A percentile compares a stretch with the other conserved stretches of the same genome.
Conservation (phyloP, 2,888 invertebrate genomes). For the Asteroscopus sphinx region DNA sequence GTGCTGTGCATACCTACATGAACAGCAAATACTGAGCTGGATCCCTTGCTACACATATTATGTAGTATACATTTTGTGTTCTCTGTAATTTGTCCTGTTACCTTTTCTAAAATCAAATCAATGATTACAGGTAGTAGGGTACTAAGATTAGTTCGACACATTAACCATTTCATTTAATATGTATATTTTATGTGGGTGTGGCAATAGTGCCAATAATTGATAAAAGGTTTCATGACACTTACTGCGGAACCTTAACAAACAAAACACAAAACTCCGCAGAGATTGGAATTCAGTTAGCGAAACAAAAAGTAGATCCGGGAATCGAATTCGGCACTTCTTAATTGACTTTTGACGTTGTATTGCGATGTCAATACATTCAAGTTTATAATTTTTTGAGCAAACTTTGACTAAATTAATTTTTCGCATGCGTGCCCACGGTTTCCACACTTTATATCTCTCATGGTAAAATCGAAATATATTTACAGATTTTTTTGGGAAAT, state of each 20-base stretch:
- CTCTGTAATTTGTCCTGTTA: too few relatives aligned
- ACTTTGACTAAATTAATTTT: constrained; percentile 13
- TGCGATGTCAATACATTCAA: constrained; percentile 60
- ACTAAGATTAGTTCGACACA: too few relatives aligned
- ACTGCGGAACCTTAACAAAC: constrained; percentile 29
- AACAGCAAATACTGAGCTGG: too few relatives aligned
- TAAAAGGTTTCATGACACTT: constrained; percentile 1
- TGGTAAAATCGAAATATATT: background rate
- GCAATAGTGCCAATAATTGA: constrained; percentile 21
- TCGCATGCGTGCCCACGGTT: background rate
- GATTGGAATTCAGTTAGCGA: constrained; percentile 66
- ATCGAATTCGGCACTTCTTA: constrained; percentile 64
- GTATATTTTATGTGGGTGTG: too few relatives aligned
- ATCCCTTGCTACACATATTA: too few relatives aligned
- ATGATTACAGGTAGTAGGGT: too few relatives aligned
- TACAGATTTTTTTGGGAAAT: too few relatives aligned
- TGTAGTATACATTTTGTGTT: too few relatives aligned
- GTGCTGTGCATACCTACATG: too few relatives aligned
- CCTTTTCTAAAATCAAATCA: too few relatives aligned
- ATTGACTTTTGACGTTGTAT: constrained; percentile 69
- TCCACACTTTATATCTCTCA: background rate
- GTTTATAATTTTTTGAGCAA: constrained; percentile 47
- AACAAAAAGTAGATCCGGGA: constrained; percentile 61
- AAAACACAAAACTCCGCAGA: constrained; percentile 58
- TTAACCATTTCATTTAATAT: too few relatives aligned